A percentile compares a stretch with the other conserved stretches of the same genome.
These are phyloP conservation scores for Raphicerus campestris DNA, from an alignment of 2,113 vertebrate genomes.

Conservation along the genomic window DNA sequence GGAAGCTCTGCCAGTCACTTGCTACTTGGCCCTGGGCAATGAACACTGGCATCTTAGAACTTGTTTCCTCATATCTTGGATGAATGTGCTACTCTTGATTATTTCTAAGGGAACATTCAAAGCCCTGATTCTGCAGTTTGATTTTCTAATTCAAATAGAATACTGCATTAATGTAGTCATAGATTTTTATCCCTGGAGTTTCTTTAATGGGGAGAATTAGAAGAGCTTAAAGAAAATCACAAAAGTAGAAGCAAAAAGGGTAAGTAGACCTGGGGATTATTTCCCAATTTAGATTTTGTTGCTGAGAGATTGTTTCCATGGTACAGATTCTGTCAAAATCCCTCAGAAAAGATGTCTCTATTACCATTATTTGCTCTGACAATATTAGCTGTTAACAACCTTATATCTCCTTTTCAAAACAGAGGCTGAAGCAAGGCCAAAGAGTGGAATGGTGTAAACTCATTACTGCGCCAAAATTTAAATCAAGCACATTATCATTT, in stretches of 20 bases:
- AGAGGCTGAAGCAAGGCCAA: conserved; percentile 49
- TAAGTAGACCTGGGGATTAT: neutral
- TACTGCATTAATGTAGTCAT: neutral
- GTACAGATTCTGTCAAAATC: conserved; percentile 44
- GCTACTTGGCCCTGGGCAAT: neutral
- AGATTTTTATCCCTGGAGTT: conserved; percentile 19
- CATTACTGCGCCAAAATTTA: conserved; percentile 57
- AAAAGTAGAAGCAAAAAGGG: conserved; percentile 2
- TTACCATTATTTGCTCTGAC: conserved; percentile 54
- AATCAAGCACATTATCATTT: conserved; percentile 64
- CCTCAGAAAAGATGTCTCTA: conserved; percentile 35
- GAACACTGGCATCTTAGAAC: neutral
- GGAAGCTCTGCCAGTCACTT: neutral
- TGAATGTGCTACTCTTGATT: neutral
- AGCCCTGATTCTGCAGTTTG: neutral
- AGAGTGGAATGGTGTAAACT: conserved; percentile 35
- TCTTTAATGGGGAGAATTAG: conserved; percentile 35
- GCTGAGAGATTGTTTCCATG: conserved; percentile 70
- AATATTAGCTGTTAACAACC: conserved; percentile 39
- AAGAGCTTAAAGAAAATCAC: conserved; percentile 48
- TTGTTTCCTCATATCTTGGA: neutral
- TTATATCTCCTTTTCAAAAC: conserved; percentile 47
- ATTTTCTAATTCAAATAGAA: conserved; percentile 38
- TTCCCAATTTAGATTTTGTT: conserved; percentile 53
- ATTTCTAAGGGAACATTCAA: conserved; percentile 16